Percentiles rank a stretch among this genome's conserved stretches.
Conservation (phyloP, 1,140 invertebrate species). For the Drosophila erecta region DNA sequence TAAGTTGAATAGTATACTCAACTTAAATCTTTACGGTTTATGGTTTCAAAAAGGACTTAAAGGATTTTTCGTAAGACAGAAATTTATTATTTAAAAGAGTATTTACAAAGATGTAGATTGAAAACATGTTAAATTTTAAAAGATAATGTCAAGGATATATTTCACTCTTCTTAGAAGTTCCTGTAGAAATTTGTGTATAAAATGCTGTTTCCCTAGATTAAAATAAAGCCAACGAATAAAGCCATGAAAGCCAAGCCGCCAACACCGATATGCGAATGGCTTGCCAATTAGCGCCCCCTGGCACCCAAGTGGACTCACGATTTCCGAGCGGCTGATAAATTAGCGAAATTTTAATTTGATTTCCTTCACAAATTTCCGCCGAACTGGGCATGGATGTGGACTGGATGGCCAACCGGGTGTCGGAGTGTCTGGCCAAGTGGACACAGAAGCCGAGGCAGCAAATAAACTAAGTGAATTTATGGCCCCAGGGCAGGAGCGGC, state of each 20-base stretch:
- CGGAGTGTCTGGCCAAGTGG: slow-evolving; percentile 27
- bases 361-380: slow-evolving; percentile 73
- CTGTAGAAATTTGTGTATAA: not conserved
- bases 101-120: too few species aligned
- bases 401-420: slow-evolving; percentile 11
- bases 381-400: slow-evolving; percentile 11
- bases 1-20: too few species aligned
- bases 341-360: slow-evolving; percentile 76
- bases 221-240: not conserved
- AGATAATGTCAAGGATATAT: too few species aligned
- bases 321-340: slow-evolving; percentile 61
- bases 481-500: slow-evolving; percentile 48
- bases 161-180: too few species aligned
- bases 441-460: slow-evolving; percentile 40
- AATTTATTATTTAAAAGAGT: too few species aligned
- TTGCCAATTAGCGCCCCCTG: slow-evolving; percentile 50
- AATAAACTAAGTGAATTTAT: slow-evolving; percentile 75
- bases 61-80: too few species aligned
- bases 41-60: too few species aligned
- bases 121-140: too few species aligned
- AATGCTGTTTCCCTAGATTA: not conserved
- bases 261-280: slow-evolving; percentile 8
- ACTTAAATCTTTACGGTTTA: too few species aligned
- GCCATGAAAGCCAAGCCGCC: not conserved
- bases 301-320: slow-evolving; percentile 27